Conservation (phyloP, 2,797 vertebrate genomes). For the Glyptemys insculpta region DNA sequence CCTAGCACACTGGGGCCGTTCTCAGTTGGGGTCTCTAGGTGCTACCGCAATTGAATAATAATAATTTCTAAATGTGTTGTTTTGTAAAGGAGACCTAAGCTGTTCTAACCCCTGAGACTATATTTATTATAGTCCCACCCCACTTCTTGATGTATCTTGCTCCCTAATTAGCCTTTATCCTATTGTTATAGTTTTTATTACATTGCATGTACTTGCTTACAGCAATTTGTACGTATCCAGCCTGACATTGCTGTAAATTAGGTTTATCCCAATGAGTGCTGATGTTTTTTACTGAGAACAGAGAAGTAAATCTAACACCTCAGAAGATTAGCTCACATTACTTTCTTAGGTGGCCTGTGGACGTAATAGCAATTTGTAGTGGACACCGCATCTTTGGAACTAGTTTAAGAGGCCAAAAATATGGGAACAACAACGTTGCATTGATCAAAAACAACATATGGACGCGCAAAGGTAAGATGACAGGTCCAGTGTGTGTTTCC, state of each 20-base stretch:
- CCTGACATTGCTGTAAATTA: conserved; percentile 47
- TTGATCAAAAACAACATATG: not conserved
- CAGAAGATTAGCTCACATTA: conserved; percentile 34
- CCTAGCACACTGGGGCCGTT: not conserved
- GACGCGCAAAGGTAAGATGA: not conserved
- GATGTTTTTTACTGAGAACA: conserved; percentile 31
- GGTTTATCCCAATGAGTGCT: conserved; percentile 19
- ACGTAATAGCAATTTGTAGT: not conserved
- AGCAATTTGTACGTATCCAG: conserved; percentile 39
- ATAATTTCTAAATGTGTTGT: not conserved
- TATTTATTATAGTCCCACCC: conserved; percentile 37
- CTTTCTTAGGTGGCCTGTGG: conserved; percentile 1
- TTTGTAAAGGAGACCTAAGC: conserved; percentile 9
- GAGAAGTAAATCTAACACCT: conserved; percentile 50
- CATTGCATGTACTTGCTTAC: conserved; percentile 49
- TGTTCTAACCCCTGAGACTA: not conserved
- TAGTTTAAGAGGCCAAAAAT: conserved; percentile 13
- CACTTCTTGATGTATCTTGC: conserved; percentile 16
- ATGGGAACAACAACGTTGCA: not conserved
- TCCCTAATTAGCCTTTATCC: conserved; percentile 30
- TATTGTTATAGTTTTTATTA: conserved; percentile 45
- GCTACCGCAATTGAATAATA: accelerated
- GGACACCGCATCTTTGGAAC: not conserved
- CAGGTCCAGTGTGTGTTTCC: not conserved
- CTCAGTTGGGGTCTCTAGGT: not conserved